These are phyloP conservation scores for Tridacna gigas DNA, from an alignment of 2,888 invertebrate species.

Conservation along the genomic window DNA sequence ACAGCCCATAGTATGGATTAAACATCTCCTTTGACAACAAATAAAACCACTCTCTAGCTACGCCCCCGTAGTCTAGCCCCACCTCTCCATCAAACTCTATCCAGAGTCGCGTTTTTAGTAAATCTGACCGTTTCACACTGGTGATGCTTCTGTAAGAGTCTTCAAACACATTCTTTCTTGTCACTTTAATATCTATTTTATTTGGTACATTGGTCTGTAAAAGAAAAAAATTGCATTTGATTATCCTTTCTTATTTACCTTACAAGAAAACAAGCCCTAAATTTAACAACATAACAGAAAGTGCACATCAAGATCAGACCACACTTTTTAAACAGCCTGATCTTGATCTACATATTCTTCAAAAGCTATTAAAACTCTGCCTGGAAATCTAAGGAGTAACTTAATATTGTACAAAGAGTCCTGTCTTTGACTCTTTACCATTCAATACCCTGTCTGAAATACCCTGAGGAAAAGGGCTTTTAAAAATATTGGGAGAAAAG, in stretches of 20 bases:
- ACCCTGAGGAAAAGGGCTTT: no score
- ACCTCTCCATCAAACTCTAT: conserved; percentile 98
- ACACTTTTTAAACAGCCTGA: neutral
- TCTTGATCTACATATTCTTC: neutral
- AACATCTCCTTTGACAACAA: conserved; percentile 99
- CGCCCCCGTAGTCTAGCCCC: conserved; percentile 97
- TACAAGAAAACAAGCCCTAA: neutral
- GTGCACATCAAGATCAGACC: no score
- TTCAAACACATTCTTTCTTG: conserved; percentile 96
- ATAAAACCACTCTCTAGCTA: conserved; percentile 99
- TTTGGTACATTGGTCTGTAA: conserved; percentile 96
- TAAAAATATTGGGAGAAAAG: no score
- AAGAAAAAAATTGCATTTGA: neutral
- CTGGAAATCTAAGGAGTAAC: no score
- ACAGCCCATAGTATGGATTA: conserved; percentile 99
- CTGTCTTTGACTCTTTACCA: no score
- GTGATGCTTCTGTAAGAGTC: conserved; percentile 98
- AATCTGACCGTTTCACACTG: conserved; percentile 94
- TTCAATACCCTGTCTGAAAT: no score
- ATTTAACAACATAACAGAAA: neutral
- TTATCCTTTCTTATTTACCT: neutral
- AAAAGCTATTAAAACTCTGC: no score
- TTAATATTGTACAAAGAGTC: no score
- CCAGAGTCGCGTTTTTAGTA: conserved; percentile 99
- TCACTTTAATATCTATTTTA: conserved; percentile 97